These are phyloP conservation scores for Blastobasis lacticolella DNA, from an alignment of 2,888 invertebrate genomes.

Conservation along the genomic window DNA sequence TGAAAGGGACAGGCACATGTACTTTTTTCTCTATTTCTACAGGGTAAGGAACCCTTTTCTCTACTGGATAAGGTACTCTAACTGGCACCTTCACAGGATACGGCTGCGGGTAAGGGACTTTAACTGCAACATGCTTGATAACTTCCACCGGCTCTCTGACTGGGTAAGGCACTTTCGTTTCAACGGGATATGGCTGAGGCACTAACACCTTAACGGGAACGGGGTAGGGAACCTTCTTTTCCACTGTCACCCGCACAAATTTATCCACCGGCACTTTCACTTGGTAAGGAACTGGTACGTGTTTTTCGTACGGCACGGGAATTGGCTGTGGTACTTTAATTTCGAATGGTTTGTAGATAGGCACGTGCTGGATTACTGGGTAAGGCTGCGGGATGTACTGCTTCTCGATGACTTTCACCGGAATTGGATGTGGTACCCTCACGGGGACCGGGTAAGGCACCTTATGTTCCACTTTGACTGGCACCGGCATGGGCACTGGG, in stretches of 20 bases:
- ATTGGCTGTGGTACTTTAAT: slow-evolving; percentile 59
- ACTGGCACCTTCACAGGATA: slow-evolving; percentile 64
- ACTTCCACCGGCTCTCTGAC: slow-evolving; percentile 57
- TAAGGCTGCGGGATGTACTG: slow-evolving; percentile 66
- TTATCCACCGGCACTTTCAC: slow-evolving; percentile 47
- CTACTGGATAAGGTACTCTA: slow-evolving; percentile 45
- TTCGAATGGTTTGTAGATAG: slow-evolving; percentile 51
- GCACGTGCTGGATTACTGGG: slow-evolving; percentile 60
- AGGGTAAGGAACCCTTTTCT: slow-evolving; percentile 37
- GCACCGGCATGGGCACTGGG: slow-evolving; percentile 59
- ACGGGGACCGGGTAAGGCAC: slow-evolving; percentile 43
- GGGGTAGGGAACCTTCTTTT: slow-evolving; percentile 62
- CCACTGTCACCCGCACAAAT: slow-evolving; percentile 57
- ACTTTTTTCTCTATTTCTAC: slow-evolving; percentile 50
- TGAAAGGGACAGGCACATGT: slow-evolving; percentile 50
- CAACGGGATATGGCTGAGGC: slow-evolving; percentile 67
- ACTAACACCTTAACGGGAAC: slow-evolving; percentile 58
- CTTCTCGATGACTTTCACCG: slow-evolving; percentile 67
- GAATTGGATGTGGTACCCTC: slow-evolving; percentile 62
- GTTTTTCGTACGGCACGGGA: slow-evolving; percentile 51
- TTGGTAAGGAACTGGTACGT: slow-evolving; percentile 28
- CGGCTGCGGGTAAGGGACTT: slow-evolving; percentile 59
- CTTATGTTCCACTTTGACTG: slow-evolving; percentile 28
- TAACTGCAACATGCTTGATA: slow-evolving; percentile 54
- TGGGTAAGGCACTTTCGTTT: slow-evolving; percentile 69